Percentiles rank a stretch among this genome's conserved stretches.
These are phyloP conservation scores for Syngnathus floridae DNA, from an alignment of 2,113 vertebrate genomes.

Conservation along the genomic window DNA sequence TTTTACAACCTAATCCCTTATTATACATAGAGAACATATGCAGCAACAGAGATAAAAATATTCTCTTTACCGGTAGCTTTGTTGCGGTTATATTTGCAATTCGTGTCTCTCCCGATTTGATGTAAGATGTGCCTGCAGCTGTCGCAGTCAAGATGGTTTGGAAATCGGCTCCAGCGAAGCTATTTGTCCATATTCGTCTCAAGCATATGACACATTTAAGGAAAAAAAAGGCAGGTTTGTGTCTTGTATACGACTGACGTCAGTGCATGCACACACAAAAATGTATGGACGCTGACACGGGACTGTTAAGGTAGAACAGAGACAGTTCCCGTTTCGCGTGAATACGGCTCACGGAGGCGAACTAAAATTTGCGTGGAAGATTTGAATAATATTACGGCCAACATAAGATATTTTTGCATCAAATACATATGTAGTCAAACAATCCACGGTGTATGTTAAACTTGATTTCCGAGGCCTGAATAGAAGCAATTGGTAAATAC, in stretches of 20 bases:
- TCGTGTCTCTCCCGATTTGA: slow-evolving; percentile 31
- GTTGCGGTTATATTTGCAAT: slow-evolving; percentile 43
- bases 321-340: not conserved
- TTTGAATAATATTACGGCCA: fast-evolving
- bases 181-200: slow-evolving; percentile 46
- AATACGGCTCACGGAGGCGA: not conserved
- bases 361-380: fast-evolving
- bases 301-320: slow-evolving; percentile 65
- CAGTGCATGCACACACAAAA: slow-evolving; percentile 66
- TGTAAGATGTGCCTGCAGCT: slow-evolving; percentile 25
- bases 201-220: slow-evolving; percentile 47
- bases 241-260: slow-evolving; percentile 68
- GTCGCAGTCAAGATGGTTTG: slow-evolving; percentile 35
- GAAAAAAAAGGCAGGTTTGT: slow-evolving; percentile 58
- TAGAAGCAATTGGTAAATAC: not conserved
- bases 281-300: slow-evolving; percentile 59
- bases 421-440: not conserved
- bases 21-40: slow-evolving; percentile 34
- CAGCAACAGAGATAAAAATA: slow-evolving; percentile 21
- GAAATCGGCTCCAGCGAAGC: slow-evolving; percentile 12
- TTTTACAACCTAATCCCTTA: slow-evolving; percentile 31
- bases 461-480: not conserved
- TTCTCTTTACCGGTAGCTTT: slow-evolving; percentile 52
- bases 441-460: not conserved
- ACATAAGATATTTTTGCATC: fast-evolving